phyloP scores from a whole-genome alignment of 2,888 invertebrate genomes.

The Pseudococcus viburni region DNA sequence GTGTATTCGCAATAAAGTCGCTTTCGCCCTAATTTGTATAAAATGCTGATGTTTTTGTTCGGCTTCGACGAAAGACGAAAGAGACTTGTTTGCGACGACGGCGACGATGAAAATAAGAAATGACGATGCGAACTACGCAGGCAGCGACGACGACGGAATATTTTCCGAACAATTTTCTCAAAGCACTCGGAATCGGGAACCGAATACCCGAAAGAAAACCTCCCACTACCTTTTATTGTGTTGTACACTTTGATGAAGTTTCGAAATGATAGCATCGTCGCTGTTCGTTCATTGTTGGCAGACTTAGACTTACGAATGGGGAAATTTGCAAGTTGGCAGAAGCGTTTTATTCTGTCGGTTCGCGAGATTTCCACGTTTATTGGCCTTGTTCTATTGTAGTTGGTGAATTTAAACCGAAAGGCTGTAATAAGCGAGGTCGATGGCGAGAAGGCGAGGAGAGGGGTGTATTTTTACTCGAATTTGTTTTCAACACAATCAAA shows the following conservation, averaged over 20 bases:
- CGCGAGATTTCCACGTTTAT: slow-evolving; percentile 11
- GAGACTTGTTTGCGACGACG: neutral
- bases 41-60: neutral
- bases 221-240: slow-evolving; percentile 22
- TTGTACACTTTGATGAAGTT: slow-evolving; percentile 8
- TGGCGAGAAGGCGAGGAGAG: no score
- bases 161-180: slow-evolving; percentile 10
- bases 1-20: neutral
- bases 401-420: neutral
- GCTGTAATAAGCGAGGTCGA: neutral
- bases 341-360: slow-evolving; percentile 12
- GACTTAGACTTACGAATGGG: neutral
- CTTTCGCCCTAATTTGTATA: neutral
- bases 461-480: neutral
- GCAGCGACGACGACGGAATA: neutral
- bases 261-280: neutral
- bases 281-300: neutral
- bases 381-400: neutral
- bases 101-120: slow-evolving; percentile 25
- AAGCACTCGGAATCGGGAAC: neutral
- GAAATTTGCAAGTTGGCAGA: slow-evolving; percentile 13
- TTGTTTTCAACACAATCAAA: neutral
- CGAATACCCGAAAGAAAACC: neutral
- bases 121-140: neutral
- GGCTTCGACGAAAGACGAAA: neutral